phyloP scores from a whole-genome alignment of 2,888 invertebrate genomes.

The Malacosoma neustria region DNA sequence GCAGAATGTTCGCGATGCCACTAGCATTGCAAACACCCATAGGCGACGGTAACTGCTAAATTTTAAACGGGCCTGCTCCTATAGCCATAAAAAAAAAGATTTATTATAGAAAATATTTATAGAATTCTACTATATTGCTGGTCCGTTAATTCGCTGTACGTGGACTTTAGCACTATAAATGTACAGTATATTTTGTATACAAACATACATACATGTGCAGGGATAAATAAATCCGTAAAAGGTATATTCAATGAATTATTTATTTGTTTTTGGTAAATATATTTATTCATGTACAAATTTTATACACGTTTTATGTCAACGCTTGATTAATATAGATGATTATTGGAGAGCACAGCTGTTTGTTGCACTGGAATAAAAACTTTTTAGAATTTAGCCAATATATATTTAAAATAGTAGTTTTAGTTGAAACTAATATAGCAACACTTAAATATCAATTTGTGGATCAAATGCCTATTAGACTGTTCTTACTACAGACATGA shows the following conservation, averaged over 20 bases:
- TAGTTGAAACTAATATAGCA: not conserved
- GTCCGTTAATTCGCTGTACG: too few species aligned
- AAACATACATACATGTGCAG: too few species aligned
- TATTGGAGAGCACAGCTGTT: not conserved
- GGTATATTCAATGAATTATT: not conserved
- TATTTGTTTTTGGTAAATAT: not conserved
- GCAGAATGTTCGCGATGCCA: too few species aligned
- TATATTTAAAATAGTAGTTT: not conserved
- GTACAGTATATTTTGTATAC: too few species aligned
- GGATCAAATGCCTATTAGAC: too few species aligned
- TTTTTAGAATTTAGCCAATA: not conserved
- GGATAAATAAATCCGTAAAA: not conserved
- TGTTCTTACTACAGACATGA: not conserved
- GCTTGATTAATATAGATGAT: not conserved
- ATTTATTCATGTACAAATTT: not conserved
- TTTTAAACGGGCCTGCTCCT: too few species aligned
- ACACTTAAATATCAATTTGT: not conserved
- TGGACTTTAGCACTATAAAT: too few species aligned
- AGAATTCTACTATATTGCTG: too few species aligned
- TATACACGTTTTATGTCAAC: not conserved
- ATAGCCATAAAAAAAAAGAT: too few species aligned
- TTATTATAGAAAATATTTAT: too few species aligned
- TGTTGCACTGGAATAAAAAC: not conserved
- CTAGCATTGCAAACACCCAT: too few species aligned
- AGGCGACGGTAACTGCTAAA: too few species aligned